Evolutionary conservation across 2,113 vertebrate genomes (phyloP), one percentile per base, ranked within the genome.

Genomic region (Apistogramma diplotaenia): DNA sequence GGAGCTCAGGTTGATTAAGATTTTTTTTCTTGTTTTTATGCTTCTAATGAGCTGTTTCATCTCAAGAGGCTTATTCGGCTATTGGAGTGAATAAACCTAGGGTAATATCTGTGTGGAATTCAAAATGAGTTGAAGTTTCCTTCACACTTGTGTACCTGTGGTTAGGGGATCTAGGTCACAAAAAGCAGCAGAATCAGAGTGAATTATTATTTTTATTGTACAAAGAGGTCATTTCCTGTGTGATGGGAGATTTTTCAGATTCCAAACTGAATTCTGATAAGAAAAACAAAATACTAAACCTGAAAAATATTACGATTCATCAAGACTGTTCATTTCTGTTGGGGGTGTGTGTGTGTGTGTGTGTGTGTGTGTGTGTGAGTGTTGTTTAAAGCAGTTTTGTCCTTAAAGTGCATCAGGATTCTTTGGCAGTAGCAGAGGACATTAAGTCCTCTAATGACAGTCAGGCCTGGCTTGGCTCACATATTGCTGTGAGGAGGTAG

Each of bases 381-480:
- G 29, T 6, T 87, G 57, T 85, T 84, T 87, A 11, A 19, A 62
- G 67, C 19, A 33, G 72, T 56, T 71, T 27, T 56, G 46, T 81
- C 49, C 74, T 83, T 53, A 74, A 75, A 81, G 72, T 70, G 61
- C 79, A 86, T 76, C 58, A 58, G 60, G 83, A 79, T 79, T 83
- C 78, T 76, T 85, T 91, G 89, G 88, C 90, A 89, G 82, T 72
- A 25, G 84, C 79, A 40, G 77, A 88, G 82, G 86, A 91, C 91
- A 86, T 89, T 80, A 89, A 93, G 83, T 94, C 93, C 85, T 91
- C 86, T 92, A 93, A 94, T 93, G 91, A 89, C 91, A 85, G 85
- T 75, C 85, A n/a, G 90, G 81, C 79, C 77, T 11, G 18, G 74
- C 84, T 91, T 74, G 87, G 85, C 89, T 90, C 80, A 77, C 89